Conservation (phyloP, 2,888 invertebrate species). For the Torymus tubicola region DNA sequence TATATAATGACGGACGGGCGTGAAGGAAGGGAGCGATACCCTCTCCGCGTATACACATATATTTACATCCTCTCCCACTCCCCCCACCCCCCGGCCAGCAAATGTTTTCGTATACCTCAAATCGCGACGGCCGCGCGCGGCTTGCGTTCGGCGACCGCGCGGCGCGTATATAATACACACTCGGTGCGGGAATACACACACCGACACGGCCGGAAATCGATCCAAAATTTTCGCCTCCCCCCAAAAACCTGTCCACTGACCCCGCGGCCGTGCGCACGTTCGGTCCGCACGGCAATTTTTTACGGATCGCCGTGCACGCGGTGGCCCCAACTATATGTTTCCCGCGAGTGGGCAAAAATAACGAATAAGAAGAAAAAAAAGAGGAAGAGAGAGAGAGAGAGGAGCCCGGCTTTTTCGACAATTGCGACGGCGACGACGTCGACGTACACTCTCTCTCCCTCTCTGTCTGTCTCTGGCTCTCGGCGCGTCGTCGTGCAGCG, state of each 20-base stretch:
- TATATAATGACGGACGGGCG: too few species aligned
- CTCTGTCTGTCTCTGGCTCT: too few species aligned
- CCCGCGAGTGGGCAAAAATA: too few species aligned
- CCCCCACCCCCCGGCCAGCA: background rate
- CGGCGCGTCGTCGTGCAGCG: slow-evolving; percentile 59
- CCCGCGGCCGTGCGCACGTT: background rate
- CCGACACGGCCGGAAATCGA: slow-evolving; percentile 33
- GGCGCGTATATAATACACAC: too few species aligned
- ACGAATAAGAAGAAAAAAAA: background rate
- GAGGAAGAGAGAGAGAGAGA: slow-evolving; percentile 9
- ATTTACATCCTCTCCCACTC: background rate
- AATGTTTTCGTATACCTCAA: slow-evolving; percentile 23
- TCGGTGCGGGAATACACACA: too few species aligned
- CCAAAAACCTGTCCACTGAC: background rate
- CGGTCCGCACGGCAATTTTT: too few species aligned
- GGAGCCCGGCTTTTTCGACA: slow-evolving; percentile 24
- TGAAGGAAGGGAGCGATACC: too few species aligned
- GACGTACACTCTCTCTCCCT: too few species aligned
- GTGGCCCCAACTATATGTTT: too few species aligned
- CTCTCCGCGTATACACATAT: background rate
- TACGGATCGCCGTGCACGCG: too few species aligned
- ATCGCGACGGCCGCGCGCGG: slow-evolving; percentile 11
- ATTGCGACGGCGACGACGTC: background rate
- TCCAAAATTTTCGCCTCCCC: slow-evolving; percentile 34
- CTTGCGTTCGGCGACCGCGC: background rate